phyloP scores from a whole-genome alignment of 2,888 invertebrate genomes.

The Cybosia mesomella region DNA sequence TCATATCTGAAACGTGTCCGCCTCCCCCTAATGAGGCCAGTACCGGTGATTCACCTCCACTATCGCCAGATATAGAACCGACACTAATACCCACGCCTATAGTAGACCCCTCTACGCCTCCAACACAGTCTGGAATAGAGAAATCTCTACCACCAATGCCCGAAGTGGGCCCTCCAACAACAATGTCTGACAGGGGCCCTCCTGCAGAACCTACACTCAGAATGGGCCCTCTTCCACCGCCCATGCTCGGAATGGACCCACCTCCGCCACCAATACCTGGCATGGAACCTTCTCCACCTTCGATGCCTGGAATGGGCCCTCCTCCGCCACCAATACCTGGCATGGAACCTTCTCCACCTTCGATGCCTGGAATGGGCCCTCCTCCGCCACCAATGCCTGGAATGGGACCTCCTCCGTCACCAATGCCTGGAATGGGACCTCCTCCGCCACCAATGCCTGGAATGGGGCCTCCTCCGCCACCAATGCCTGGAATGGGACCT shows the following conservation, averaged over 20 bases:
- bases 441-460: conserved; percentile 64
- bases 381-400: conserved; percentile 67
- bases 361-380: conserved; percentile 52
- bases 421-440: conserved; percentile 58
- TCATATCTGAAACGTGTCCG: not conserved
- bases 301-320: conserved; percentile 66
- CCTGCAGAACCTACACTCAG: not conserved
- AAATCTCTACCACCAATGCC: conserved; percentile 67
- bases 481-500: conserved; percentile 64
- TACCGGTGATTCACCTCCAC: conserved; percentile 53
- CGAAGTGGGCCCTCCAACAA: conserved; percentile 47
- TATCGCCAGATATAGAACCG: conserved; percentile 52
- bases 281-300: conserved; percentile 40
- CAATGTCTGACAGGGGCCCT: not conserved
- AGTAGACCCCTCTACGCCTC: conserved; percentile 69
- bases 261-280: conserved; percentile 63
- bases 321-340: conserved; percentile 71
- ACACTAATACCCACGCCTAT: conserved; percentile 73
- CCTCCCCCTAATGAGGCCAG: not conserved
- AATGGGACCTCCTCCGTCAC: conserved; percentile 69
- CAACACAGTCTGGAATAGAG: conserved; percentile 50
- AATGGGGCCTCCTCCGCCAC: conserved; percentile 64
- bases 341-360: conserved; percentile 61
- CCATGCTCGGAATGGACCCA: conserved; percentile 13
- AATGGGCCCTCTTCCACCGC: not conserved